These are phyloP conservation scores for Hermaeophaga mercurialis DNA, from an alignment of 2,888 invertebrate species.

Conservation along the genomic window DNA sequence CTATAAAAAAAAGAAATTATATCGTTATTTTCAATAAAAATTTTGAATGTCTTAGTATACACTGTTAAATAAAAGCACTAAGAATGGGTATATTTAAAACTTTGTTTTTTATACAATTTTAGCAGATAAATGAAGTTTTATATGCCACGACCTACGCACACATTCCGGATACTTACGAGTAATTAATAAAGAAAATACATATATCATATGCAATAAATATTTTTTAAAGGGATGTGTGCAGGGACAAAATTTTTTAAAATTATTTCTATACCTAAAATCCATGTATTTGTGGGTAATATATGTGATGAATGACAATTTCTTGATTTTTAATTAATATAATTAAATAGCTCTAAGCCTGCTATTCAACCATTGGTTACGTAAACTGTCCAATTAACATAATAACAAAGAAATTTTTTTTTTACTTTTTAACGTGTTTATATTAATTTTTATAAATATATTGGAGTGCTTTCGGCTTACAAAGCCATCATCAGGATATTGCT, in stretches of 20 bases:
- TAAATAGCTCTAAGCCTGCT: no score
- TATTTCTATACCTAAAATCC: slow-evolving; percentile 49
- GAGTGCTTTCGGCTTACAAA: no score
- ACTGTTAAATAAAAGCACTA: slow-evolving; percentile 52
- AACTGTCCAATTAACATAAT: no score
- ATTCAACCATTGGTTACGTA: no score
- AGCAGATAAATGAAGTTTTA: slow-evolving; percentile 43
- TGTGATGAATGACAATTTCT: slow-evolving; percentile 44
- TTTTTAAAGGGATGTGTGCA: slow-evolving; percentile 39
- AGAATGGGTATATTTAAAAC: slow-evolving; percentile 42
- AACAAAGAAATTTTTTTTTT: no score
- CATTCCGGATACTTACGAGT: slow-evolving; percentile 31
- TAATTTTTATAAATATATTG: no score
- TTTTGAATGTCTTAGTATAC: slow-evolving; percentile 46
- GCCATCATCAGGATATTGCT: no score
- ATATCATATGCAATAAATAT: slow-evolving; percentile 46
- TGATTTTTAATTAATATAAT: no score
- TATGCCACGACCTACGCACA: slow-evolving; percentile 38
- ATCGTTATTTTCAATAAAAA: slow-evolving; percentile 39
- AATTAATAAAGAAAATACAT: slow-evolving; percentile 26
- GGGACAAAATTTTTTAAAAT: slow-evolving; percentile 43
- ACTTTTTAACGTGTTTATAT: no score
- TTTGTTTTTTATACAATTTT: slow-evolving; percentile 49
- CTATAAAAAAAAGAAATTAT: slow-evolving; percentile 9
- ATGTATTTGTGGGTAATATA: slow-evolving; percentile 52